phyloP scores from a whole-genome alignment of 2,113 vertebrate genomes.

The Patagioenas fasciata region DNA sequence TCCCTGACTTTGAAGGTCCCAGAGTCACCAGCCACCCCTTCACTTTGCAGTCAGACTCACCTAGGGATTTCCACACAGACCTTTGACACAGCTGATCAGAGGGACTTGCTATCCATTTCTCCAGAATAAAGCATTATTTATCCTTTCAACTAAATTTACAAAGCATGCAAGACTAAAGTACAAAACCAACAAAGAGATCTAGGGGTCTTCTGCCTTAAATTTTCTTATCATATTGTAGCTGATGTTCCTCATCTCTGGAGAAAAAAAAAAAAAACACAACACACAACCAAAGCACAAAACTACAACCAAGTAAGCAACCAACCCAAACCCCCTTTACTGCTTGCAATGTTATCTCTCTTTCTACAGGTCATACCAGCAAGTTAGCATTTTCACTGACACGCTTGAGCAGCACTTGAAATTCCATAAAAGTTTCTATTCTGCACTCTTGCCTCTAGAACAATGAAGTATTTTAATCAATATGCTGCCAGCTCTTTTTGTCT shows the following conservation, averaged over 20 bases:
- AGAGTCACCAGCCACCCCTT: background rate
- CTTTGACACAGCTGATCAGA: background rate
- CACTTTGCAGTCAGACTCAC: background rate
- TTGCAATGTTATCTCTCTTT: background rate
- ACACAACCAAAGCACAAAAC: background rate
- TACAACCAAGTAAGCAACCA: background rate
- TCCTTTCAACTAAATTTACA: background rate
- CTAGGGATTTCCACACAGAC: background rate
- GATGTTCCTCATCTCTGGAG: background rate
- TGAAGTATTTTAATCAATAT: background rate
- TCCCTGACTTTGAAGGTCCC: background rate
- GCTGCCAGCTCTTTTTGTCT: background rate
- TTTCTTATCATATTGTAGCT: background rate
- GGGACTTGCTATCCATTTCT: background rate
- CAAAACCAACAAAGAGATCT: background rate
- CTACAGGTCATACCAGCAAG: background rate
- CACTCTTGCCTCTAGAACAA: background rate
- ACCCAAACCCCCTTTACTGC: background rate
- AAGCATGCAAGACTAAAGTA: background rate
- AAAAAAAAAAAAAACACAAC: fast-evolving
- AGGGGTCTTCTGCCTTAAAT: background rate
- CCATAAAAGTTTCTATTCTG: background rate
- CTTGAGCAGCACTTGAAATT: background rate
- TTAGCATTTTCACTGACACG: background rate
- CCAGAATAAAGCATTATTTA: background rate